Conservation (phyloP, 2,888 invertebrate genomes). For the Agrochola lota region DNA sequence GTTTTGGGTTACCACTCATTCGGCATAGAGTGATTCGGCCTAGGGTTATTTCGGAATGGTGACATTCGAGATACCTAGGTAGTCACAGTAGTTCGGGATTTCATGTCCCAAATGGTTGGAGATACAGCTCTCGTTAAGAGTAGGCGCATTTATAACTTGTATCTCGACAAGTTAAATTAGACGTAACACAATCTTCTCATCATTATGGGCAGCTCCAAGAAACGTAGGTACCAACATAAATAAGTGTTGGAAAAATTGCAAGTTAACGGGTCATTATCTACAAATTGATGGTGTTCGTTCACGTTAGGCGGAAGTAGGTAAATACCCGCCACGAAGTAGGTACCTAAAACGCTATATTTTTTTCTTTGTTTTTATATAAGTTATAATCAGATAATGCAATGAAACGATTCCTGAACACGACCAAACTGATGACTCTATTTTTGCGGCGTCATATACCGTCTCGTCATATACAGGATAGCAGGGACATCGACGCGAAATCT, state of each 20-base stretch:
- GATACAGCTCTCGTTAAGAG: neutral
- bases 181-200: constrained; percentile 39
- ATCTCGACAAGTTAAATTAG: constrained; percentile 31
- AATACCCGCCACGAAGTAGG: constrained; percentile 37
- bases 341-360: constrained; percentile 40
- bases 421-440: neutral
- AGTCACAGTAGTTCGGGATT: neutral
- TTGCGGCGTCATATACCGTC: neutral
- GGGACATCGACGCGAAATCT: too few relatives aligned
- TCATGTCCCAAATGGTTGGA: neutral
- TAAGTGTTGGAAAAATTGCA: constrained; percentile 78
- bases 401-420: constrained; percentile 20
- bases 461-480: too few relatives aligned
- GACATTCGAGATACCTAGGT: neutral
- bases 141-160: neutral
- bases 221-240: constrained; percentile 41
- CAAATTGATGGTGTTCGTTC: constrained; percentile 69
- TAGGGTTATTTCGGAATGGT: neutral
- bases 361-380: constrained; percentile 29
- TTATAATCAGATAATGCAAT: constrained; percentile 20
- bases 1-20: neutral
- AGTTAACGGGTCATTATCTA: constrained; percentile 75
- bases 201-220: constrained; percentile 32
- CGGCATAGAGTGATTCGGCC: neutral
- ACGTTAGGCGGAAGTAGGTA: constrained; percentile 67